Conservation (phyloP, 2,113 vertebrate species). For the Melanerpes aurifrons region DNA sequence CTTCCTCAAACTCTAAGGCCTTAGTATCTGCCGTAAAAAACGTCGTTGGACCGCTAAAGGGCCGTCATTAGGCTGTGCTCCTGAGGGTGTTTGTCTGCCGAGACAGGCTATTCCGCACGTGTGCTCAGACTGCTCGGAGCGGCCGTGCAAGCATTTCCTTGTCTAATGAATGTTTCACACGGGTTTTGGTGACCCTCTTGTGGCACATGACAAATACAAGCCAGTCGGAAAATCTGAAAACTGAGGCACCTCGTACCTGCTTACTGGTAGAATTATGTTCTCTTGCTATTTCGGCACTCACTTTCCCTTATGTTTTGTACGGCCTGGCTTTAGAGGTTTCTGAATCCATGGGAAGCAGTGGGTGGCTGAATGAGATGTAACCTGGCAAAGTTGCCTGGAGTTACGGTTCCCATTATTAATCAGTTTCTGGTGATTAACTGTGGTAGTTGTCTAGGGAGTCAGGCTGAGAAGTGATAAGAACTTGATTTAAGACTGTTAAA, state of each 20-base stretch:
- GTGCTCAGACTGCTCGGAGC: not conserved
- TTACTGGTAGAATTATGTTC: not conserved
- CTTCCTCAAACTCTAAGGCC: rapidly evolving
- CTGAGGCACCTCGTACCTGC: not conserved
- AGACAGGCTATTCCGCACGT: not conserved
- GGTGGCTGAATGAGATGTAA: not conserved
- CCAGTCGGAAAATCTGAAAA: not conserved
- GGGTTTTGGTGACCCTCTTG: not conserved
- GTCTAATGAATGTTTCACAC: not conserved
- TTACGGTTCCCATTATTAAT: not conserved
- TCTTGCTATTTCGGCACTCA: not conserved
- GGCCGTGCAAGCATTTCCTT: not conserved
- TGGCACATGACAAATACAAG: not conserved
- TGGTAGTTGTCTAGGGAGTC: not conserved
- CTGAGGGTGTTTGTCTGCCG: not conserved
- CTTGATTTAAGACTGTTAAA: not conserved
- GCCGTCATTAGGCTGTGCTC: rapidly evolving
- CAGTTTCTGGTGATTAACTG: not conserved
- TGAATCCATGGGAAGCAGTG: not conserved
- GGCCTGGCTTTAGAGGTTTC: no score
- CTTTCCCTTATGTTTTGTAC: rapidly evolving
- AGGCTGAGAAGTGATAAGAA: not conserved
- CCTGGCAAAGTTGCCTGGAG: not conserved
- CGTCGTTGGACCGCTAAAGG: not conserved
- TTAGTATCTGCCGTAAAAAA: not conserved